Base-by-base conservation (phyloP, 37 sponge, comb jelly and placozoan species). In the Spongia lamella region DNA sequence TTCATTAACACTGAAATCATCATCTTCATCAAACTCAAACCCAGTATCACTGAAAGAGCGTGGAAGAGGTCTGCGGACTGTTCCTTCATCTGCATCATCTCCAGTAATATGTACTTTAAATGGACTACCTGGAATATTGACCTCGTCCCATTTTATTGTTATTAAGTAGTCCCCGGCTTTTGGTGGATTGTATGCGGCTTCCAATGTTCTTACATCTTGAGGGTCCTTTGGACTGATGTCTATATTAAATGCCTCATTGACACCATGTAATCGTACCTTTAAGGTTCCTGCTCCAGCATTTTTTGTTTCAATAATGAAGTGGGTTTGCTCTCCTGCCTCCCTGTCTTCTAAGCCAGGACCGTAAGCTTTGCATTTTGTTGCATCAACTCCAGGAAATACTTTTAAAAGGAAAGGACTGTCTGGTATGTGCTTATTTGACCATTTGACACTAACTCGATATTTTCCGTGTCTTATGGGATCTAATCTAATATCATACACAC, bases 281-380 rank as follows among this genome's bases (percentile, higher is more conserved):
- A 93, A 56, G 5, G 71, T 70, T 15, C 94, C 94, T 22, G 74
- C 73, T 7, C 94, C 90, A 7, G 83, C 94, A 62, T 89, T 79
- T 35, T 83, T 82, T 1, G 89, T 85, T 49, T 75, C 86, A 31
- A 93, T 82, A 16, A 52, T 66, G 73, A 93, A 93, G 39, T 68
- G 37, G 43, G 70, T 75, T 21, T 76, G 66, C 26, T 50, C 17
- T 24, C 84, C 89, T 19, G 83, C 89, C 19, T 63, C 17, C 2
- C 88, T 88, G 49, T 85, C 84, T 24, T 64, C 51, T 0, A 92
- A 65, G 7, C 93, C 93, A 16, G 77, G 80, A 1, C 93, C 93
- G 63, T 63, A 72, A 17, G 88, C 93, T 36, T 34, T 80, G 68
- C 88, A 87, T 47, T 84, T 83, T 70, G 66, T 84, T 19, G 93